Evolutionary conservation across 2,888 invertebrate species (phyloP), one percentile per base, ranked within the genome.

Genomic region (Caprella mutica): DNA sequence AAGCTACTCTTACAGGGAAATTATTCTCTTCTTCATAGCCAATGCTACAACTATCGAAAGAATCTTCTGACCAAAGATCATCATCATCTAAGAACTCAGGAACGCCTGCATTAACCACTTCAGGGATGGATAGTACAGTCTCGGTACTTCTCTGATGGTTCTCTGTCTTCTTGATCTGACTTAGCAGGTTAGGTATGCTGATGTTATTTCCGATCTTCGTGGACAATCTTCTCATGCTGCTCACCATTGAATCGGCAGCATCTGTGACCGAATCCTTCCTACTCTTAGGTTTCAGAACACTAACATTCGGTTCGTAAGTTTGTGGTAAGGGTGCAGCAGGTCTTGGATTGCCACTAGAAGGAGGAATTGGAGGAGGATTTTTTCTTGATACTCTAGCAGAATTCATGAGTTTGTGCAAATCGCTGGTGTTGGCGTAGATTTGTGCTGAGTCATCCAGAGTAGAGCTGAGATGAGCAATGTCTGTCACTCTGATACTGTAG

Each of bases 371-470:
- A 8, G 55, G 43, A 2, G 46, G 46, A 8, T 39, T 26, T 38
- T 46, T 55, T 23, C 35, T 30, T 19, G 44, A 33, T 2, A 30
- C 23, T 23, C 26, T 44, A 9, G 38, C 55, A 23, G 35, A 44
- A 17, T 35, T 44, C 29, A 55, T 46, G 5, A 55, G 46, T 23
- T 46, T 55, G n/a, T 55, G 55, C 4, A 55, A 19, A 46, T 55
- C 55, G 14, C 35, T 46, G 2, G 55, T 55, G 46, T 55, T 55
- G 23, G 24, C 55, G 38, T 55, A 55, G 24, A 55, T 35, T 19
- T 55, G 43, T n/a, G 55, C 42, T 3, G 55, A 55, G 19, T 55
- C 55, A 29, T 55, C 35, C 24, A 55, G 33, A 24, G 29, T 27
- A 17, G 29, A 29, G 14, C 29, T 30, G 27, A 55, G 46, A 19